Base-by-base conservation (phyloP, 2,888 invertebrate genomes). In the Aleiodes testaceus region DNA sequence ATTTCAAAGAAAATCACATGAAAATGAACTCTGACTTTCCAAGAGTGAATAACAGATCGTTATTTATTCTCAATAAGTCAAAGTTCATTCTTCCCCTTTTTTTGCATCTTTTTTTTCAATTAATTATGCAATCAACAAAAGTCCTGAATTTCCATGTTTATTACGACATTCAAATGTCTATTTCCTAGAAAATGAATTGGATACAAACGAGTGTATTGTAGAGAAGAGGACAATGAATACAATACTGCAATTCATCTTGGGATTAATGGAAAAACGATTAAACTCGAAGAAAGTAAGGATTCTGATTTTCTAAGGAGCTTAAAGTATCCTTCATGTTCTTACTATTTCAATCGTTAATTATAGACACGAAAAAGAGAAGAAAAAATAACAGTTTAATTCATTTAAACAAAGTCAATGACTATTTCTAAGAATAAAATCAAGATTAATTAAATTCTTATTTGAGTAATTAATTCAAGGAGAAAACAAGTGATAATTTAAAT, bases 241-340 rank as follows among this genome's bases (percentile, higher is more conserved):
- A 59, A 59, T 59, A 18, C 36, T 16, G 16, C 16, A 16, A 36
- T 59, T 16, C 14, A 7, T 22, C 26, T n/a, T 12, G 12, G 4
- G 30, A 55, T 55, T 55, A 55, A 55, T 55, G 55, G 55, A 16
- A 55, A 49, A 55, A 55, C 55, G 55, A 55, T 55, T 55, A 55
- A 55, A 55, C 16, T 14, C 7, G 14, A 14, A 30, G 52, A 14
- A 52, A 52, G 14, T 55, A 3, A 55, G 36, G 36, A 12, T 55
- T n/a, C 55, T 30, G 36, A 55, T 12, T 30, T 16, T 30, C 9
- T 12, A 55, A 55, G 55, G 55, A 12, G 14, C 30, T 22, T 11
- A 30, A 36, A 36, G 36, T 11, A 36, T 36, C 36, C 36, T 30
- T 11, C 30, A n/a, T 16, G n/a, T 30, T 53, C 26, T 53, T n/a